These are phyloP conservation scores for Nebria ingens DNA, from an alignment of 1,140 invertebrate species.

Conservation along the genomic window DNA sequence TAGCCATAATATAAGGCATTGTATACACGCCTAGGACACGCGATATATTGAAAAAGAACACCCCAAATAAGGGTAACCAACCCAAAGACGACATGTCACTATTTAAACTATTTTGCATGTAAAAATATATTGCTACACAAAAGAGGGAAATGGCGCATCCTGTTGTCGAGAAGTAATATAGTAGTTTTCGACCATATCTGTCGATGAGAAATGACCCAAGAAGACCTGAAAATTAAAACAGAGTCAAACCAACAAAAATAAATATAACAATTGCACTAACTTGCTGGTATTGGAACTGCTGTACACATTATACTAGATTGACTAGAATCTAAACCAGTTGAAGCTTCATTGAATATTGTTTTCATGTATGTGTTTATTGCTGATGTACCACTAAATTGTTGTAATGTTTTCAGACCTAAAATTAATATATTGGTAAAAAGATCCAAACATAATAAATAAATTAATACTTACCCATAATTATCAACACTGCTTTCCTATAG, in stretches of 20 bases:
- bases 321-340: slow-evolving; percentile 23
- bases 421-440: too few relatives aligned
- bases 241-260: too few relatives aligned
- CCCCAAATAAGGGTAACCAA: slow-evolving; percentile 22
- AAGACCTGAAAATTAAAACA: slow-evolving; percentile 18
- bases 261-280: slow-evolving; percentile 15
- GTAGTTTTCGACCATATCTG: slow-evolving; percentile 23
- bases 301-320: slow-evolving; percentile 17
- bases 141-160: slow-evolving; percentile 20
- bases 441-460: not conserved
- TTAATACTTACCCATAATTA: not conserved
- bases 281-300: slow-evolving; percentile 13
- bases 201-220: slow-evolving; percentile 23
- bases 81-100: not conserved
- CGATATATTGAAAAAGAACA: slow-evolving; percentile 23
- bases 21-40: slow-evolving; percentile 19
- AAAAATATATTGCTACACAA: slow-evolving; percentile 17
- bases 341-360: slow-evolving; percentile 26
- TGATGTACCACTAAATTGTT: slow-evolving; percentile 28
- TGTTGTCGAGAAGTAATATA: slow-evolving; percentile 22
- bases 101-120: slow-evolving; percentile 5
- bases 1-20: slow-evolving; percentile 26
- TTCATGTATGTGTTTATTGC: slow-evolving; percentile 29
- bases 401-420: slow-evolving; percentile 13
- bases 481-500: not conserved